Percentiles rank a stretch among this genome's conserved stretches.
phyloP scores from a whole-genome alignment of 1,140 invertebrate species.

The Nephila pilipes region DNA sequence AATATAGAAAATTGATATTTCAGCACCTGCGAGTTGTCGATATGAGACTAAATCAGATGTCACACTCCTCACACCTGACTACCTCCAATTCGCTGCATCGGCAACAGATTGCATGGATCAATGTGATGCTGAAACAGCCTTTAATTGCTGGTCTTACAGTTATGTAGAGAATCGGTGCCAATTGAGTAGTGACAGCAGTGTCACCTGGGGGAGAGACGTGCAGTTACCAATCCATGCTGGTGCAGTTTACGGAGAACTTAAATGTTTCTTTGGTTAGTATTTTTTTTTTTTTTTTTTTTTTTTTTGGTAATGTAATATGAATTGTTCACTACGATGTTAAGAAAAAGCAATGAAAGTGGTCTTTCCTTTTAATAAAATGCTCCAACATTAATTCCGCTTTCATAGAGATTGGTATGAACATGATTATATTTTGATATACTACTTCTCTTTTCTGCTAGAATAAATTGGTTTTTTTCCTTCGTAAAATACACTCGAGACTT shows the following conservation, averaged over 20 bases:
- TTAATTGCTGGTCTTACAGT: slow-evolving; percentile 81
- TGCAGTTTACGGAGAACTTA: slow-evolving; percentile 82
- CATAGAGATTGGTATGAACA: too few relatives aligned
- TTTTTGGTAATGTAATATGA: too few relatives aligned
- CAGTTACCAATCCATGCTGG: slow-evolving; percentile 77
- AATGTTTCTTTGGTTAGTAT: slow-evolving; percentile 81
- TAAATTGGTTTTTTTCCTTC: too few relatives aligned
- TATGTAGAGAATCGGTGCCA: slow-evolving; percentile 82
- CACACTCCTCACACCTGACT: slow-evolving; percentile 82
- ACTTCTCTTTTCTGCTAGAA: too few relatives aligned
- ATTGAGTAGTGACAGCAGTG: slow-evolving; percentile 82
- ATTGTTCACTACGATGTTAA: too few relatives aligned
- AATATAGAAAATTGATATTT: not conserved
- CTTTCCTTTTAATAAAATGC: too few relatives aligned
- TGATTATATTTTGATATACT: too few relatives aligned
- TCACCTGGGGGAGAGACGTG: slow-evolving; percentile 79
- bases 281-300: too few relatives aligned
- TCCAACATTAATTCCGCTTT: too few relatives aligned
- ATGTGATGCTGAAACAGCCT: slow-evolving; percentile 81
- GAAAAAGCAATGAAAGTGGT: too few relatives aligned
- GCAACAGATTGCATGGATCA: slow-evolving; percentile 82
- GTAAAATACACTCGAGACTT: too few relatives aligned
- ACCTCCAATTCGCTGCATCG: slow-evolving; percentile 82
- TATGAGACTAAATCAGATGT: slow-evolving; percentile 81
- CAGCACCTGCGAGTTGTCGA: slow-evolving; percentile 82